A percentile compares a stretch with the other conserved stretches of the same genome.
phyloP scores from a whole-genome alignment of 2,113 vertebrate genomes.

The Pedionomus torquatus region DNA sequence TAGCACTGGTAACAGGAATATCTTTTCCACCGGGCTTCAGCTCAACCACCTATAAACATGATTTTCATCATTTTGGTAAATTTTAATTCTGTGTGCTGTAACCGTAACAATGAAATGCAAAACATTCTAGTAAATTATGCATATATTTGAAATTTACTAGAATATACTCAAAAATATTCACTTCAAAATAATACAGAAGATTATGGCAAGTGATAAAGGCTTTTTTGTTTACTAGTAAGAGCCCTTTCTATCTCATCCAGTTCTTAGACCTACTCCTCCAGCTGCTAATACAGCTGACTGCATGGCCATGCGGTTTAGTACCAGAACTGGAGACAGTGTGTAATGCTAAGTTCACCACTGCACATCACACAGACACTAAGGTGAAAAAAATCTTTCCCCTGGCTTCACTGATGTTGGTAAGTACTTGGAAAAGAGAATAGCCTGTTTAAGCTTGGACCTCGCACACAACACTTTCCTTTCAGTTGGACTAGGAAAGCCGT shows the following conservation, averaged over 20 bases:
- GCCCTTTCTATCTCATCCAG: not conserved
- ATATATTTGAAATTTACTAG: not conserved
- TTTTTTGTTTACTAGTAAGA: not conserved
- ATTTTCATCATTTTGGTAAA: not conserved
- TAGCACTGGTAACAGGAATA: slow-evolving; percentile 93
- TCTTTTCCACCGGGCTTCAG: slow-evolving; percentile 92
- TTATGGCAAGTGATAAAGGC: accelerated
- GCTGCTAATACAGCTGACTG: not conserved
- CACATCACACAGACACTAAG: not conserved
- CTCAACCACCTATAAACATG: slow-evolving; percentile 87
- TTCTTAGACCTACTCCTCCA: not conserved
- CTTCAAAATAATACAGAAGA: not conserved
- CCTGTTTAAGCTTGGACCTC: not conserved
- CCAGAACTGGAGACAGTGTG: not conserved
- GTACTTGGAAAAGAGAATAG: not conserved
- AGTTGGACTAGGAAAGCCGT: not conserved
- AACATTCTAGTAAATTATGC: not conserved
- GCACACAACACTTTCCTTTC: not conserved
- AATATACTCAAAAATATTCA: not conserved
- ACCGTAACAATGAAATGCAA: accelerated
- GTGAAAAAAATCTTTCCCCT: not conserved
- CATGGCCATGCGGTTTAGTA: not conserved
- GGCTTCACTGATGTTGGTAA: not conserved
- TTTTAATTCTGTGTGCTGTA: not conserved
- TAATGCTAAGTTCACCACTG: not conserved